Base-by-base conservation (phyloP, 2,113 vertebrate genomes). In the Peromyscus maniculatus region DNA sequence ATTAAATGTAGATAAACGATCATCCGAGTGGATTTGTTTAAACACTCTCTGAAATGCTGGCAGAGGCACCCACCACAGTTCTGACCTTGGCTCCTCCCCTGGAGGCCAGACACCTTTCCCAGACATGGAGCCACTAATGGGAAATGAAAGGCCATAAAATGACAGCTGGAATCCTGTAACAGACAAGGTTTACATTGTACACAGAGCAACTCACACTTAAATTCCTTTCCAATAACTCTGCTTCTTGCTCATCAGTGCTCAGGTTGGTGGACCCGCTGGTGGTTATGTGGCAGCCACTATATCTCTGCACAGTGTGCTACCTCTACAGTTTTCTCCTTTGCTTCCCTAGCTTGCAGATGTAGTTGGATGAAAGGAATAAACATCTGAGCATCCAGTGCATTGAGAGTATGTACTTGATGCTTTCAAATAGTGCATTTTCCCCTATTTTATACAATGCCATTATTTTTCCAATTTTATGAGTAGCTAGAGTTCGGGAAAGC, bases 111-210 rank as follows among this genome's bases (percentile, higher is more conserved):
- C 94, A 97, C 91, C 87, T 97, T 97, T 97, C 91, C 96, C 96
- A 98, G 96, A 95, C 94, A 95, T 46, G 57, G 96, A 96, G 86
- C 87, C 89, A 93, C 95, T 97, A 97, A 95, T 97, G 97, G 96
- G 97, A 98, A 98, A 98, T 98, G 96, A 98, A 97, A 97, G 79
- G 94, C 91, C 96, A 96, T 97, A 97, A 97, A 97, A 94, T 87
- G 94, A 91, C 94, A 98, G 98, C 96, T 97, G 96, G 97, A 96
- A 97, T 97, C 94, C 94, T 92, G 89, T 90, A 96, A 95, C 94
- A 92, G 96, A 97, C 97, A 97, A 95, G 78, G 95, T 96, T 97
- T 94, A 94, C 94, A 97, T 97, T 97, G 91, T 97, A 91, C 87
- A 96, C 57, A 0, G 93, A 97, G 94, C 87, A 96, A 97, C 97